A percentile compares a stretch with the other conserved stretches of the same genome.
phyloP scores from a whole-genome alignment of 2,888 invertebrate species.

The Rhyacophila evoluta region DNA sequence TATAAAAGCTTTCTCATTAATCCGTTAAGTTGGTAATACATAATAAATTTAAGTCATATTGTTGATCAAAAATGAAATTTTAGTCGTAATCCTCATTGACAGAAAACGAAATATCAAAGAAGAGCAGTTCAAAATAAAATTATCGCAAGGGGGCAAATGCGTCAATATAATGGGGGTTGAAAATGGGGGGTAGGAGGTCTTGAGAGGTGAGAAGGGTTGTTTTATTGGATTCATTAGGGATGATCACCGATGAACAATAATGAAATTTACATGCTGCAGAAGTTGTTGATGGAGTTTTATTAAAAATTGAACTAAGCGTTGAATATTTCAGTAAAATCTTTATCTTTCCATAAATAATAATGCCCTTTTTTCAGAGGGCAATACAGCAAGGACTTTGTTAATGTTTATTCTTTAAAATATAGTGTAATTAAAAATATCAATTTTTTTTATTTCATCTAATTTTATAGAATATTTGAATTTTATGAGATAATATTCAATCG shows the following conservation, averaged over 20 bases:
- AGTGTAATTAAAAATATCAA: too few relatives aligned
- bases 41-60: constrained; percentile 23
- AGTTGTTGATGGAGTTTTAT: not conserved
- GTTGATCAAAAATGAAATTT: constrained; percentile 16
- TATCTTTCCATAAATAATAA: too few relatives aligned
- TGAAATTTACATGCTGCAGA: constrained; percentile 45
- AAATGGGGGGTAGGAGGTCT: not conserved
- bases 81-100: not conserved
- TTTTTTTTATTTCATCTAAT: too few relatives aligned
- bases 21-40: too few relatives aligned
- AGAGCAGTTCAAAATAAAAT: not conserved
- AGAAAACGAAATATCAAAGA: too few relatives aligned
- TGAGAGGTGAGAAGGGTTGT: constrained; percentile 30
- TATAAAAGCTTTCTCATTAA: too few relatives aligned
- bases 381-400: too few relatives aligned
- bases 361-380: too few relatives aligned
- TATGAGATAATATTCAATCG: too few relatives aligned
- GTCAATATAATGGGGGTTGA: not conserved
- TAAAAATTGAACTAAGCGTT: constrained; percentile 7
- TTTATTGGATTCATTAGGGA: constrained; percentile 54
- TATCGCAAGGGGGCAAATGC: not conserved
- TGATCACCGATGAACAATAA: constrained; percentile 45
- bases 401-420: too few relatives aligned
- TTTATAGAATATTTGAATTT: too few relatives aligned
- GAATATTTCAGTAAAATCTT: not conserved